Evolutionary conservation across 1,140 invertebrate species (phyloP), one percentile per base, ranked within the genome.

Genomic region (Physella acuta): DNA sequence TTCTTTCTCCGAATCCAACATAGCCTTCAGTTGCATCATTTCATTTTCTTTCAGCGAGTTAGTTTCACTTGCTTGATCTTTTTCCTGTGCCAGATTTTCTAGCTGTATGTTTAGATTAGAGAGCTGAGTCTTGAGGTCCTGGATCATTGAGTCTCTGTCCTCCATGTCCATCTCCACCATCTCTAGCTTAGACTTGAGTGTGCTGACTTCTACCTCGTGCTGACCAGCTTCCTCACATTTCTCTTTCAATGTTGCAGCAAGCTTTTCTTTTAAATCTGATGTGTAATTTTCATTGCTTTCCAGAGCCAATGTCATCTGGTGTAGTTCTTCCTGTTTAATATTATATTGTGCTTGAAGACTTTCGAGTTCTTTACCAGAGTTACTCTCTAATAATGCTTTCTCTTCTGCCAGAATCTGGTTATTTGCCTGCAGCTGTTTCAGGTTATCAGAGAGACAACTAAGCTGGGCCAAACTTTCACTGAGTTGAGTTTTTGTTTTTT

Each of bases 111-210:
- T 26, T 17, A 53, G 16, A n/a, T 53, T 52, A 28, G 26, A 51
- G 30, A 64, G 24, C 30, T 64, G 39, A 11, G 49, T 20, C 1
- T 51, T 31, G 3, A 64, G 31, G n/a, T 51, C 62, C 24, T 56
- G 16, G 3, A 56, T 39, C 0, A 3, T 51, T 3, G 30, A 3
- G 37, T 66, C 64, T 24, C 51, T 58, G 31, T 56, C 52, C 37
- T 66, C 64, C 20, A 56, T 1, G 37, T 66, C 64, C 64, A 66
- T 66, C 64, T 66, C 51, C n/a, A 66, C 20, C 34, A 66, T 37
- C 5, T 66, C 64, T 33, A 56, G 24, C 28, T 66, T 52, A 16
- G 64, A 66, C 33, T 56, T 66, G 4, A 66, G 34, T 3, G 4
- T 37, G 14, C 24, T 28, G 1, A 20, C 5, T 28, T 56, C 52